Evolutionary conservation across 2,888 invertebrate genomes (phyloP), one percentile per base, ranked within the genome.

Genomic region (Andrena haemorrhoa): DNA sequence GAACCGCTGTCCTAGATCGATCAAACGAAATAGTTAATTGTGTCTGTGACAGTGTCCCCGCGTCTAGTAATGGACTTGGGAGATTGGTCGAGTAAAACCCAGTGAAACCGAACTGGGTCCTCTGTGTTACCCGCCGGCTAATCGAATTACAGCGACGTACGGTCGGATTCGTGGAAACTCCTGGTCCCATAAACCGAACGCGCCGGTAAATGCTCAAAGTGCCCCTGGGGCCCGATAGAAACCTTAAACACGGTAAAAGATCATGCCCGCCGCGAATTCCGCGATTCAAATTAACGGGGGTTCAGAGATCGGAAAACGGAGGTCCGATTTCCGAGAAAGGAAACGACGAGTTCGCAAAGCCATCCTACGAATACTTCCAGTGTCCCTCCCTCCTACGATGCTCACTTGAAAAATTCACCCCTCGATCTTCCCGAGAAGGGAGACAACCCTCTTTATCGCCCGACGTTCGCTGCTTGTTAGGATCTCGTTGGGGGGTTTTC

Each of bases 91-190:
- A 79, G 80, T 69, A 79, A 81, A 64, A 73, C 82, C 76, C 81
- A 79, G 85, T 82, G 83, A 83, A 88, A 84, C 86, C 76, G 81
- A 82, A 75, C 77, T 70, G 60, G 56, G 49, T 77, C 70, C 83
- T 71, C 79, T 82, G 88, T 88, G 56, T 87, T 75, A 29, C 79
- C 68, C 69, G 41, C 41, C 26, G 70, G 66, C 16, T 87, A 87
- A 88, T 88, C 87, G 81, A 87, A 87, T 87, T 81, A 87, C 75
- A 71, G 76, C 79, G 77, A 58, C 82, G 86, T 84, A 79, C 73
- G 56, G 86, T 86, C 81, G 75, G 84, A 84, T 77, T 76, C 70
- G 70, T 60, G 71, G 77, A 76, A 86, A 82, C 81, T 75, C 75
- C 47, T 69, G 49, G 33, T n/a, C 66, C 64, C 82, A 72, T 74